phyloP scores from a whole-genome alignment of 2,113 vertebrate species.

The Physeter macrocephalus region DNA sequence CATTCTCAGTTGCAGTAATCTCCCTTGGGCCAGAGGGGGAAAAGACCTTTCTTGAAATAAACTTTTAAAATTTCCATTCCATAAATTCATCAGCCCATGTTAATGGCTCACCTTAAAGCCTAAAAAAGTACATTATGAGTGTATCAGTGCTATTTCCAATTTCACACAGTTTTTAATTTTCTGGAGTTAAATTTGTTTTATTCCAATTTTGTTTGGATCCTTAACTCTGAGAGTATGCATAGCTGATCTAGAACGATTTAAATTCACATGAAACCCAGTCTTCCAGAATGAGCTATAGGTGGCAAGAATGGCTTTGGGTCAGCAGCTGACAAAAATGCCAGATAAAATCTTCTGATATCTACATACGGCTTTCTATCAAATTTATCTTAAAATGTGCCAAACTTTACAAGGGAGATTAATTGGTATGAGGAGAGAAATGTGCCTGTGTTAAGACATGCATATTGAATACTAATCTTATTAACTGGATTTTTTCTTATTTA shows the following conservation, averaged over 20 bases:
- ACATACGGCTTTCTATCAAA: conserved; percentile 17
- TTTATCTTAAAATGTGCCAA: conserved; percentile 45
- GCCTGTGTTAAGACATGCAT: background rate
- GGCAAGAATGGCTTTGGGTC: conserved; percentile 31
- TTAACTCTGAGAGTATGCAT: background rate
- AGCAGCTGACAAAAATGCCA: conserved; percentile 14
- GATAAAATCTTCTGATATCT: conserved; percentile 7
- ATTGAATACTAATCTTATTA: conserved; percentile 1
- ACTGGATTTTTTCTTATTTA: background rate
- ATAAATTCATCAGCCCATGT: background rate
- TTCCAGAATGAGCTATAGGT: conserved; percentile 46
- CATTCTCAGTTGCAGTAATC: background rate
- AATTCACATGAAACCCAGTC: conserved; percentile 32
- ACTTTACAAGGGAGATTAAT: conserved; percentile 43
- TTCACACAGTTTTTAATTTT: conserved; percentile 16
- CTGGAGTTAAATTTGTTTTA: conserved; percentile 7
- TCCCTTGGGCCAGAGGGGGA: background rate
- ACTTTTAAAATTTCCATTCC: background rate
- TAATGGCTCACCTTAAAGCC: background rate
- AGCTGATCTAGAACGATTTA: conserved; percentile 29
- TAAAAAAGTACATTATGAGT: background rate
- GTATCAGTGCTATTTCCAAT: background rate
- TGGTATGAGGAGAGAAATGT: background rate
- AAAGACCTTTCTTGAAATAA: background rate
- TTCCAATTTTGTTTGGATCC: background rate